Base-by-base conservation (phyloP, 2,113 vertebrate genomes). In the Gavialis gangeticus region DNA sequence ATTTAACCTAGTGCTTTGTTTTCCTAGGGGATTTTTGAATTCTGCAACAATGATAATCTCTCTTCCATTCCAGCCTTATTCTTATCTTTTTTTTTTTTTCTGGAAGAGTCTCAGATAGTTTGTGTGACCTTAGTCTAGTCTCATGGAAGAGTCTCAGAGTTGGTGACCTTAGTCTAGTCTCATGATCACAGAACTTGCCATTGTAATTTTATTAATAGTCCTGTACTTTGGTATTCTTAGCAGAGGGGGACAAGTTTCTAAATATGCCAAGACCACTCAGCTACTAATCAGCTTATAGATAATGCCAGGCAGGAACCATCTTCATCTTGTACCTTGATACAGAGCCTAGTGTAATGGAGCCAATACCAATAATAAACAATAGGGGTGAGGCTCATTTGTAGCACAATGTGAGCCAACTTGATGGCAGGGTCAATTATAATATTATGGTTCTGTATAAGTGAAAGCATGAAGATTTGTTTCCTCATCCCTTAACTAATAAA, bases 1-100 rank as follows among this genome's bases (percentile, higher is more conserved):
- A 75, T 85, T 95, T 94, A 89, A 94, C 54, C 81, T 90, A 80
- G 89, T 85, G 34, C 90, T 71, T 93, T 94, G 46, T 83, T 79
- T 94, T 55, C 82, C 9, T 64, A 78, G 67, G 55, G 60, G 64
- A 85, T 76, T 94, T 86, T 46, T 59, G 15, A 87, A 12, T 34
- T 96, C 80, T 83, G 21, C 24, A 59, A 46, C 28, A 63, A 21
- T n/a, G 25, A 56, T 92, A 75, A n/a, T 77, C 22, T 77, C 75
- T 90, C 37, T 83, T 54, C 82, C 76, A n/a, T 87, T 86, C 75
- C 66, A 88, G 85, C 85, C 28, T 75, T 22, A n/a, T 77, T 78
- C 76, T 46, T 54, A 12, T 76, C 73, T 73, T 67, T 79, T 95
- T 79, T 79, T 95, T 79, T 67, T 91, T 83, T 75, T 64, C 62